Base-by-base conservation (phyloP, 2,888 invertebrate genomes). In the Galerucella calmariensis region DNA sequence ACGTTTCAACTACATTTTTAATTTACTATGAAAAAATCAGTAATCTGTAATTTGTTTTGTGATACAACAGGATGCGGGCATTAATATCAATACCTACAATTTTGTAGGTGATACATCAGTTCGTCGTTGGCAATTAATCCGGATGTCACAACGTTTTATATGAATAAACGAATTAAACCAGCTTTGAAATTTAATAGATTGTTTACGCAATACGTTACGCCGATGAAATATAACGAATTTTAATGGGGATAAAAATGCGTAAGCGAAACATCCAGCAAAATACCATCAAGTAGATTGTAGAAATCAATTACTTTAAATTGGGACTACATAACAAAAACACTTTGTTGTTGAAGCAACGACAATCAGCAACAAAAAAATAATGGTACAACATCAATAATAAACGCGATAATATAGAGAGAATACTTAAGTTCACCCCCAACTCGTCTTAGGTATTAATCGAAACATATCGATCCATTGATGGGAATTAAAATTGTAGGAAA, bases 201-300 rank as follows among this genome's bases (percentile, higher is more conserved):
- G 61, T 61, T 61, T 61, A 61, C 61, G 61, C 11, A n/a, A 35
- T n/a, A 35, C 27, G 61, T 61, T 61, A 35, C 35, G 35, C n/a
- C 9, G 61, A 2, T 61, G 35, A 61, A 35, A 35, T 35, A 61
- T 61, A 14, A 53, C n/a, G n/a, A 16, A 53, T 53, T n/a, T 53
- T 53, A 14, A 53, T 56, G 56, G 56, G 10, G 53, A 53, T 53
- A n/a, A 53, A 53, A 56, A 20, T 5, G 16, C 10, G 20, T 16
- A 16, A 10, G 10, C 10, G 56, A 56, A 56, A 16, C 1, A 56
- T 56, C n/a, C 16, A 10, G 10, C 56, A 14, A 51, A 51, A 51
- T 51, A 51, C n/a, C 51, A 51, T 51, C 51, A 51, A 14, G n/a
- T 56, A 20, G 16, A 16, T 8, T 16, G 56, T 56, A 56, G 56